Evolutionary conservation across 2,888 invertebrate genomes (phyloP).

Genomic region (Selenia dentaria): DNA sequence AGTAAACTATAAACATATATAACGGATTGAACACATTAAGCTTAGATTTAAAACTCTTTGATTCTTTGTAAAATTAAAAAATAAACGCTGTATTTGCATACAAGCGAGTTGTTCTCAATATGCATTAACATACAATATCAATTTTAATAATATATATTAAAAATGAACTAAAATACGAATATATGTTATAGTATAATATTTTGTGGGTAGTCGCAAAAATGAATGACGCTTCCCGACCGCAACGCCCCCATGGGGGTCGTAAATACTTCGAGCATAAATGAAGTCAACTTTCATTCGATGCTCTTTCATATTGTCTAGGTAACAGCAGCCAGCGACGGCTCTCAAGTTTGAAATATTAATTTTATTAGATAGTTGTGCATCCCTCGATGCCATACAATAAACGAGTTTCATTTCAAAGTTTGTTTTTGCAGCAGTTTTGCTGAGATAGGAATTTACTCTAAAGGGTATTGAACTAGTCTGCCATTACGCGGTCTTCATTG

Average conservation of each 20-base stretch:
- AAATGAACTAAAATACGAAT: no score
- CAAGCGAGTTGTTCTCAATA: no score
- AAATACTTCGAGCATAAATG: slow-evolving; percentile 54
- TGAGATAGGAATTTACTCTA: not conserved
- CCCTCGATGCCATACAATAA: slow-evolving; percentile 18
- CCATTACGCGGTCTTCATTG: not conserved
- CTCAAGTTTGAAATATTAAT: slow-evolving; percentile 28
- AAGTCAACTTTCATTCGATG: slow-evolving; percentile 53
- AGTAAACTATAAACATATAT: no score
- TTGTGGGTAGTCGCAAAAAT: slow-evolving; percentile 26
- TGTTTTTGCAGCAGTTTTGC: slow-evolving; percentile 16
- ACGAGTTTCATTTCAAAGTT: slow-evolving; percentile 20
- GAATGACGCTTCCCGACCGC: slow-evolving; percentile 37
- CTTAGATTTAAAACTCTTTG: no score
- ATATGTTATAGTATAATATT: no score
- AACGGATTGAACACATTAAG: no score
- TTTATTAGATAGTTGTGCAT: slow-evolving; percentile 20
- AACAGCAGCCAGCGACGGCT: slow-evolving; percentile 26
- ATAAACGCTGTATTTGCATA: no score
- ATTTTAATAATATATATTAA: no score
- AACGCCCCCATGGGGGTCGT: slow-evolving; percentile 46
- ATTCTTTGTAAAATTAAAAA: no score
- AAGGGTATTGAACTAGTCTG: slow-evolving; percentile 10
- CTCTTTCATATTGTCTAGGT: slow-evolving; percentile 36
- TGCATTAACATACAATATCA: no score